A percentile compares a stretch with the other conserved stretches of the same genome.
Conservation (phyloP, 2,888 invertebrate genomes). For the Epinotia demarniana region DNA sequence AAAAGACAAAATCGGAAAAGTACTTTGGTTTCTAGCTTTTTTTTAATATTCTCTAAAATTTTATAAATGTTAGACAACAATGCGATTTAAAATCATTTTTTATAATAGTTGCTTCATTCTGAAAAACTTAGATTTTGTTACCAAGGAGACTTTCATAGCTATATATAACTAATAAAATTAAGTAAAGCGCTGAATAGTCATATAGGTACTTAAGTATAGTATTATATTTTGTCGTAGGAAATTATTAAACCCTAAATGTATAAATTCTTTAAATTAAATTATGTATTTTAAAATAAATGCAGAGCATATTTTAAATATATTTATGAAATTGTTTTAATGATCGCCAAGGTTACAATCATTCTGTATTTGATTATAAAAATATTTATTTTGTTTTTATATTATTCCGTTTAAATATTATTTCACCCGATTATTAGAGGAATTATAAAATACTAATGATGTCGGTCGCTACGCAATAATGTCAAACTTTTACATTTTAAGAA, state of each 20-base stretch:
- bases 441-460: too few species aligned
- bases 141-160: not conserved
- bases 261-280: not conserved
- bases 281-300: not conserved
- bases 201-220: not conserved
- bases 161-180: not conserved
- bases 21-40: not conserved
- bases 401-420: too few species aligned
- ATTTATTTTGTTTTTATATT: not conserved
- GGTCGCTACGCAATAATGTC: too few species aligned
- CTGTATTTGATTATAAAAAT: not conserved
- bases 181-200: not conserved
- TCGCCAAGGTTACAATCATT: not conserved
- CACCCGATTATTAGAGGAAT: too few species aligned
- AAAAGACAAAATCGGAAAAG: not conserved
- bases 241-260: not conserved
- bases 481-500: too few species aligned
- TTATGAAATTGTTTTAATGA: not conserved
- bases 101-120: not conserved
- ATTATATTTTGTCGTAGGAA: not conserved
- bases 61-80: not conserved
- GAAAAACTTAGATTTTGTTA: not conserved
- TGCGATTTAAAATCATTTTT: not conserved
- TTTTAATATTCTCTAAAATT: not conserved
- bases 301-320: not conserved